Percentiles rank a stretch among this genome's conserved stretches.
These are phyloP conservation scores for Bombycilla garrulus DNA, from an alignment of 2,113 vertebrate genomes.

Conservation along the genomic window DNA sequence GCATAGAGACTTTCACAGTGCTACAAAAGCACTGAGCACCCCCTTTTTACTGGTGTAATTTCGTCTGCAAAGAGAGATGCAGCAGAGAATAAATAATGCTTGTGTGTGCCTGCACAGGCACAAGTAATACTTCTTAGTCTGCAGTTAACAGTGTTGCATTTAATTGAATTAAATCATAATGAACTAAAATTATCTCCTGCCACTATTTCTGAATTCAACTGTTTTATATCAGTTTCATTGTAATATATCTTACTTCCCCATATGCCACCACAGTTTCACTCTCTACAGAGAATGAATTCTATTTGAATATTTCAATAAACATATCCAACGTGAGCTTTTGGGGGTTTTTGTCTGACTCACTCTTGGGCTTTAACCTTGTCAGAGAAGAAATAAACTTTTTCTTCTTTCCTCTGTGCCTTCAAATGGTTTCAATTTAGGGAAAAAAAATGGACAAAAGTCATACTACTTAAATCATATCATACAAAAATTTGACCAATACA, in stretches of 20 bases:
- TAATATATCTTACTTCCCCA: conserved; percentile 65
- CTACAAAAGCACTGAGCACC: not conserved
- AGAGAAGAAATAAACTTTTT: conserved; percentile 54
- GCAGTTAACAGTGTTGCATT: conserved; percentile 49
- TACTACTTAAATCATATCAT: conserved; percentile 18
- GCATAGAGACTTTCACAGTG: not conserved
- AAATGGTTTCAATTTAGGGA: conserved; percentile 28
- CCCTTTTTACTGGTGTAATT: not conserved
- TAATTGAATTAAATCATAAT: conserved; percentile 70
- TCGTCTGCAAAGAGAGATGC: not conserved
- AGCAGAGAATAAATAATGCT: conserved; percentile 30
- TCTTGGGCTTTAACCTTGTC: conserved; percentile 53
- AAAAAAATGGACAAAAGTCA: conserved; percentile 32
- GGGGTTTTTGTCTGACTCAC: not conserved
- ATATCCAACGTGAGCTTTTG: conserved; percentile 31
- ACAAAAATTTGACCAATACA: conserved; percentile 29
- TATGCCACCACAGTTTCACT: conserved; percentile 57
- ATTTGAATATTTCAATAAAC: conserved; percentile 73
- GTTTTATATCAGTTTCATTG: conserved; percentile 69
- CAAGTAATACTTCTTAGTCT: conserved; percentile 35
- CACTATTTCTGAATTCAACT: conserved; percentile 53
- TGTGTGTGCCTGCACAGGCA: not conserved
- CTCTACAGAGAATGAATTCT: conserved; percentile 44
- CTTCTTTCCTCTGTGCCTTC: not conserved
- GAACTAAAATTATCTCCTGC: conserved; percentile 62